Evolutionary conservation across 2,797 vertebrate genomes (phyloP), one percentile per base, ranked within the genome.

Genomic region (Florisuga fusca): DNA sequence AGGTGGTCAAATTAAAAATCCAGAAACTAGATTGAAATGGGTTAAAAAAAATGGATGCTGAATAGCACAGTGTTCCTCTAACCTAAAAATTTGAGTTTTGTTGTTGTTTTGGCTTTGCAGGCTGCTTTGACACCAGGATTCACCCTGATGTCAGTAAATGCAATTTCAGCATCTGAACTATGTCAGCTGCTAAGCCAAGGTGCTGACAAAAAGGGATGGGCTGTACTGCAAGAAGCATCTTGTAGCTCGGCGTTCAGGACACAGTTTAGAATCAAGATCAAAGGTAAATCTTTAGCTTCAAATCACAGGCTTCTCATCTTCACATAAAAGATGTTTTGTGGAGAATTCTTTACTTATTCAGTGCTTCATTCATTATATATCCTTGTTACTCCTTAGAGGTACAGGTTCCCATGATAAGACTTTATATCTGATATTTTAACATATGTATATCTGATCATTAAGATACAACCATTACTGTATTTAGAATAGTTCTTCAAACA

Each of bases 241-340:
- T 89, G 81, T 29, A 73, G 31, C 50, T 59, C 64, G 63, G 31
- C 1, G 1, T 45, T 80, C 27, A 41, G 64, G 36, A 74, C 16
- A 74, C 16, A 29, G 8, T 64, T 74, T 64, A 0, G 0, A 23
- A 72, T 84, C 76, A 71, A 86, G 79, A 95, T 78, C 48, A 81
- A 95, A 95, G 36, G 33, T 34, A 89, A 89, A 79, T 29, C 36
- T 68, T 84, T 61, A 88, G 62, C 54, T 78, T 86, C 68, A 90
- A 71, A 74, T 85, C 79, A 53, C 25, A 90, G 36, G 27, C 34
- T 77, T 87, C 33, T 34, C 7, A 41, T 80, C 38, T 41, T 87
- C 43, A 71, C 57, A 71, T 34, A 71, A 74, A 85, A 80, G 27
- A 43, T 36, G 22, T 74, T 79, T 85, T 83, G 36, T 50, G 91